Evolutionary conservation across 2,888 invertebrate genomes (phyloP), one percentile per base, ranked within the genome.

Genomic region (Oxyteleia sp.): DNA sequence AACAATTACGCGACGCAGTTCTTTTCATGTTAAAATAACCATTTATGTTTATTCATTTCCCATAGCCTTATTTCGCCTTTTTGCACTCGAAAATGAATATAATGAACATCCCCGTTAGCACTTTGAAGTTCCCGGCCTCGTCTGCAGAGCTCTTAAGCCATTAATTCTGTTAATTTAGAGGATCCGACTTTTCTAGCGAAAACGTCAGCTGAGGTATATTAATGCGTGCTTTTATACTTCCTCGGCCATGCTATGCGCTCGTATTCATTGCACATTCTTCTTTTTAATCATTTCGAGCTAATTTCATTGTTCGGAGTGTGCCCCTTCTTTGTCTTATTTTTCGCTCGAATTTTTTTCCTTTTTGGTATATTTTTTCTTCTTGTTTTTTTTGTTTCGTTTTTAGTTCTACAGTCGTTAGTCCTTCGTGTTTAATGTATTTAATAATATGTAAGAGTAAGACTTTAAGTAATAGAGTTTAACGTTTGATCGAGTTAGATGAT

Each of bases 121-220:
- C n/a, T n/a, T n/a, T n/a, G n/a, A n/a, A n/a, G n/a, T n/a, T n/a
- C n/a, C n/a, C n/a, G n/a, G n/a, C n/a, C n/a, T n/a, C n/a, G n/a
- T n/a, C n/a, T n/a, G n/a, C n/a, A n/a, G n/a, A n/a, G n/a, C n/a
- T n/a, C n/a, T n/a, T n/a, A n/a, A n/a, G n/a, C n/a, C n/a, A n/a
- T n/a, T n/a, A n/a, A n/a, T n/a, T n/a, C 85, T 88, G 87, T 89
- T 89, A 89, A 90, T 90, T 89, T 89, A 88, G 86, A 87, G 84
- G 75, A 84, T 61, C 84, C 79, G 75, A 82, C 76, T 82, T 82
- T 82, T 82, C 82, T 76, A 76, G 82, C 71, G 82, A 82, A 82
- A 76, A 89, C 75, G 84, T 79, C 83, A 83, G 78, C 74, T 79
- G 83, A 71, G 71, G 79, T 71, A 71, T 76, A 76, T 82, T 82